These are phyloP conservation scores for Tachina grossa DNA, from an alignment of 2,888 invertebrate species.

Conservation along the genomic window DNA sequence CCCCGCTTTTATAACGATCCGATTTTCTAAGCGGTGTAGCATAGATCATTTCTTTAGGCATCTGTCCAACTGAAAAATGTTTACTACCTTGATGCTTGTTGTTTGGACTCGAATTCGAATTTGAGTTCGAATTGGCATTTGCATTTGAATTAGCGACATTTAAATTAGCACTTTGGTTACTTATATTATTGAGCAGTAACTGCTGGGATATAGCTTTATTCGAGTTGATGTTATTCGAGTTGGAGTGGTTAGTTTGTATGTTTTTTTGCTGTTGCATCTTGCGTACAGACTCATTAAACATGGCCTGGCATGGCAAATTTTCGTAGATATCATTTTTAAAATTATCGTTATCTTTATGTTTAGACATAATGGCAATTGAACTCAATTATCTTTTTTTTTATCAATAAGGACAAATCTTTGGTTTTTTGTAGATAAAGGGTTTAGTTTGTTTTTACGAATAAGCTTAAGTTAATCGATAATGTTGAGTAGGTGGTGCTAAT, in stretches of 20 bases:
- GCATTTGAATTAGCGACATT: constrained; percentile 61
- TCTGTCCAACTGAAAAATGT: constrained; percentile 71
- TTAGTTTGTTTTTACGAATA: not conserved
- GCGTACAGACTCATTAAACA: constrained; percentile 82
- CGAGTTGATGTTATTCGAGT: constrained; percentile 70
- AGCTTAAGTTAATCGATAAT: constrained; percentile 10
- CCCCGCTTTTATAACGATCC: constrained; percentile 82
- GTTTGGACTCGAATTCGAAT: constrained; percentile 69
- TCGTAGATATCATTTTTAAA: constrained; percentile 83
- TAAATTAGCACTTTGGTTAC: constrained; percentile 78
- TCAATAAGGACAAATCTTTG: constrained; percentile 62
- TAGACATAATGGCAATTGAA: constrained; percentile 77
- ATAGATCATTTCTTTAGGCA: constrained; percentile 82
- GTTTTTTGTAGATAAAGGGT: constrained; percentile 32
- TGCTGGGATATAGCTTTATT: constrained; percentile 75
- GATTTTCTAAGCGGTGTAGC: constrained; percentile 82
- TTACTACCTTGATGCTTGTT: constrained; percentile 66
- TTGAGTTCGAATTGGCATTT: constrained; percentile 62
- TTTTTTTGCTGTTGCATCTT: constrained; percentile 81
- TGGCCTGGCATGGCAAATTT: constrained; percentile 82
- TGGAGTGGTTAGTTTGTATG: constrained; percentile 70
- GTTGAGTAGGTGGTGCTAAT: constrained; percentile 8
- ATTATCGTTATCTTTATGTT: constrained; percentile 82
- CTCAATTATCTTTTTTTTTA: constrained; percentile 41
- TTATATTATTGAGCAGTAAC: constrained; percentile 77